phyloP scores from a whole-genome alignment of 2,888 invertebrate species.

The Noctua janthe region DNA sequence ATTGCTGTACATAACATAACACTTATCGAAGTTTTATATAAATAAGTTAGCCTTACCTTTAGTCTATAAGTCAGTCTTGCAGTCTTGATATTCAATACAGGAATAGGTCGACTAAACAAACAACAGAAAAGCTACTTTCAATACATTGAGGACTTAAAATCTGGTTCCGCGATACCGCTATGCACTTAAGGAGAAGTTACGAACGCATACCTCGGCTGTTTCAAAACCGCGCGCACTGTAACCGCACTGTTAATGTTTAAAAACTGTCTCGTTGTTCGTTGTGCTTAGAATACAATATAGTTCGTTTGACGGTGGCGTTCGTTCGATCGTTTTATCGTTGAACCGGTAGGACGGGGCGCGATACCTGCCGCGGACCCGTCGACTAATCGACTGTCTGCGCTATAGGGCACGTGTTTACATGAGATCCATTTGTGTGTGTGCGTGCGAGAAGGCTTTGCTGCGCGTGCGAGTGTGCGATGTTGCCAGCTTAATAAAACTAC shows the following conservation, averaged over 20 bases:
- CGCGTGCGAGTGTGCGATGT: constrained; percentile 77
- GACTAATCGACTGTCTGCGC: constrained; percentile 78
- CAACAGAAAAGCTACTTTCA: constrained; percentile 76
- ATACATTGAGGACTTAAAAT: constrained; percentile 78
- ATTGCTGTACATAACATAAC: constrained; percentile 18
- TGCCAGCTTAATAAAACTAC: constrained; percentile 65
- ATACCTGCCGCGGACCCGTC: constrained; percentile 83
- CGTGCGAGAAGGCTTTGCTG: constrained; percentile 78
- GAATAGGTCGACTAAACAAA: constrained; percentile 69
- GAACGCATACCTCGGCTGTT: constrained; percentile 69
- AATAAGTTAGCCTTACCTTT: constrained; percentile 67
- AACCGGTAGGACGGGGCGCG: constrained; percentile 82
- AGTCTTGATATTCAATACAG: constrained; percentile 61
- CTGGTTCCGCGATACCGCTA: constrained; percentile 85
- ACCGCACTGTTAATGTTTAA: constrained; percentile 66
- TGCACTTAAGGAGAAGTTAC: constrained; percentile 74
- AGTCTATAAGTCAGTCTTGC: constrained; percentile 63
- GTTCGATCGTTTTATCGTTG: constrained; percentile 88
- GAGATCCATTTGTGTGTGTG: constrained; percentile 71
- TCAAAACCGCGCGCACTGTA: constrained; percentile 67
- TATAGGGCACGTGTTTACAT: constrained; percentile 76
- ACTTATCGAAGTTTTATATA: constrained; percentile 22
- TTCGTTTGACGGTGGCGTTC: constrained; percentile 82
- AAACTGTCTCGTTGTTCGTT: constrained; percentile 64
- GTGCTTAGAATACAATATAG: constrained; percentile 71